Percentiles rank a stretch among this genome's conserved stretches.
These are phyloP conservation scores for Xylocopa sonorina DNA, from an alignment of 1,140 invertebrate species.

Conservation along the genomic window DNA sequence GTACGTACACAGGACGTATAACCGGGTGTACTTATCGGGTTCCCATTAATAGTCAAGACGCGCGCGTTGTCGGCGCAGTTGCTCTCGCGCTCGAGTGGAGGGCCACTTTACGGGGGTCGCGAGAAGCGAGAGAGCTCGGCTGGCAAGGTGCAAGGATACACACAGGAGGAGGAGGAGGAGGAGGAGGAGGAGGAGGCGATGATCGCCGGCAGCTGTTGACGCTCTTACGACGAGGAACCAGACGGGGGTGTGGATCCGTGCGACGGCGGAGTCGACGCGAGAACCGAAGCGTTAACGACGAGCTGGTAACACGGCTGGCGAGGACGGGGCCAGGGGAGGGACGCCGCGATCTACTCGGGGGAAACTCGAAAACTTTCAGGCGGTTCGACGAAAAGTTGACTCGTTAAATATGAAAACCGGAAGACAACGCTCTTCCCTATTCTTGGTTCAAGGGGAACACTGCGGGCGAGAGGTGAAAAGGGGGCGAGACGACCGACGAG, in stretches of 20 bases:
- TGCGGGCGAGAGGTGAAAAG: no score
- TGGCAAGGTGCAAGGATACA: conserved; percentile 54
- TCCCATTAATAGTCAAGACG: conserved; percentile 27
- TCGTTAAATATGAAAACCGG: conserved; percentile 45
- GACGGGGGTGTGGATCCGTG: no score
- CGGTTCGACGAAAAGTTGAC: conserved; percentile 54
- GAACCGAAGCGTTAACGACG: conserved; percentile 37
- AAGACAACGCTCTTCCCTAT: conserved; percentile 35
- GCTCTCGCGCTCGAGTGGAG: conserved; percentile 7
- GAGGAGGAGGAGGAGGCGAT: no score
- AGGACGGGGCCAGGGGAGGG: background rate
- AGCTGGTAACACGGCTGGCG: conserved; percentile 42
- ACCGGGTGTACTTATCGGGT: conserved; percentile 21
- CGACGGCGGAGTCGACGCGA: no score
- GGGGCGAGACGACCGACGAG: no score
- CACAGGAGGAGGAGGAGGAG: no score
- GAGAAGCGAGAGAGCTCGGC: conserved; percentile 16
- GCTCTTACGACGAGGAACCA: background rate
- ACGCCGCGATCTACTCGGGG: background rate
- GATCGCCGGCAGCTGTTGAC: conserved; percentile 62
- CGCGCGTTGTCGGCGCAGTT: background rate
- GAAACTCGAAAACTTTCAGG: conserved; percentile 55
- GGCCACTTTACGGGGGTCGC: conserved; percentile 45
- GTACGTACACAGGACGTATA: no score
- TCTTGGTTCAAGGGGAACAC: background rate